Evolutionary conservation across 2,888 invertebrate genomes (phyloP).

Genomic region (Norana najaformis): DNA sequence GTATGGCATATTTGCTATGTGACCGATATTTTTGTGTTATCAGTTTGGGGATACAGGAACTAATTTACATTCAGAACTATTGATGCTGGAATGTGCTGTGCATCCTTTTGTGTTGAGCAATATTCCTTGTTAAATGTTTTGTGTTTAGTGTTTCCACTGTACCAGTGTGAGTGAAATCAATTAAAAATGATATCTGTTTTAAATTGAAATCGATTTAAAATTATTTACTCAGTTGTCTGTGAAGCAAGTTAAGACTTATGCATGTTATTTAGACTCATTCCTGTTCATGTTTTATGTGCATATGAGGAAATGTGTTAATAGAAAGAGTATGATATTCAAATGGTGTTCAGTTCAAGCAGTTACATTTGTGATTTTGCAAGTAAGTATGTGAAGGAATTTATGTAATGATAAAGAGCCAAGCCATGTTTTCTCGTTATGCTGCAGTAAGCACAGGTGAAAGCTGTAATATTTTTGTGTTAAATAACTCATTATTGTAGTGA

Average conservation of each 20-base stretch:
- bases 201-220: too few species aligned
- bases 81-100: too few species aligned
- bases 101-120: too few species aligned
- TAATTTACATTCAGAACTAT: too few species aligned
- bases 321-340: neutral
- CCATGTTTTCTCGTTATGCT: neutral
- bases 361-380: neutral
- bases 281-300: neutral
- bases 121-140: too few species aligned
- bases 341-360: neutral
- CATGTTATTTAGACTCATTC: neutral
- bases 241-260: too few species aligned
- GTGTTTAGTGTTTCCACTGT: neutral
- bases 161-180: neutral
- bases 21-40: too few species aligned
- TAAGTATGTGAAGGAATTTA: neutral
- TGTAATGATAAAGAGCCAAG: too few species aligned
- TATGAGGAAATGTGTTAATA: neutral
- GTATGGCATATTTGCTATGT: too few species aligned
- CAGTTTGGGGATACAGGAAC: too few species aligned
- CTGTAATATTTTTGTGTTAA: neutral
- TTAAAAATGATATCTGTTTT: neutral
- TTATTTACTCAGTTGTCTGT: too few species aligned
- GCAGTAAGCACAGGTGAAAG: neutral
- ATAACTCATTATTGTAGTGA: neutral